These are phyloP conservation scores for Micromussa lordhowensis DNA, from an alignment of 92 coral and sea anemone species.

Conservation along the genomic window DNA sequence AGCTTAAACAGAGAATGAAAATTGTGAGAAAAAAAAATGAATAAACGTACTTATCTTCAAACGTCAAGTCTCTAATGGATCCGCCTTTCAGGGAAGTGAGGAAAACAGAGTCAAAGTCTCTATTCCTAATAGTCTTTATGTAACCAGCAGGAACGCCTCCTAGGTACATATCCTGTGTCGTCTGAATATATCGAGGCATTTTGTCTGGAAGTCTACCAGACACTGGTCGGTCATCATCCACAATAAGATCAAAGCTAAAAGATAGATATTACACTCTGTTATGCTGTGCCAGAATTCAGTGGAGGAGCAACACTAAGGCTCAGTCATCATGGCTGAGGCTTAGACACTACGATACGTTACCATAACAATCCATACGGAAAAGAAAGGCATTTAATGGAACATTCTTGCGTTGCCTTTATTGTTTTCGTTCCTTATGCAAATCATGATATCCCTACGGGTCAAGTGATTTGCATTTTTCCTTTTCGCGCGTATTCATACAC, in stretches of 20 bases:
- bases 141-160: slow-evolving; percentile 60
- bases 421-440: no score
- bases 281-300: not conserved
- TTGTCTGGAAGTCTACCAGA: not conserved
- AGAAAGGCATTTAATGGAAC: no score
- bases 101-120: slow-evolving; percentile 12
- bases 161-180: slow-evolving; percentile 51
- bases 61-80: slow-evolving; percentile 55
- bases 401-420: no score
- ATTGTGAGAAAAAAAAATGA: no score
- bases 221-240: slow-evolving; percentile 25
- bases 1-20: no score
- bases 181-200: slow-evolving; percentile 23
- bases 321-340: not conserved
- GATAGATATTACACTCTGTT: not conserved
- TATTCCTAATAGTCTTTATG: not conserved
- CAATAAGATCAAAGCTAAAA: not conserved
- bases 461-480: no score
- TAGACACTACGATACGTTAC: no score
- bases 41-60: slow-evolving; percentile 46
- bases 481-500: no score
- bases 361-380: no score
- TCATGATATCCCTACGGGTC: no score
- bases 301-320: not conserved
- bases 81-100: slow-evolving; percentile 46